These are phyloP conservation scores for Euphydryas editha DNA, from an alignment of 2,888 invertebrate species.

Conservation along the genomic window DNA sequence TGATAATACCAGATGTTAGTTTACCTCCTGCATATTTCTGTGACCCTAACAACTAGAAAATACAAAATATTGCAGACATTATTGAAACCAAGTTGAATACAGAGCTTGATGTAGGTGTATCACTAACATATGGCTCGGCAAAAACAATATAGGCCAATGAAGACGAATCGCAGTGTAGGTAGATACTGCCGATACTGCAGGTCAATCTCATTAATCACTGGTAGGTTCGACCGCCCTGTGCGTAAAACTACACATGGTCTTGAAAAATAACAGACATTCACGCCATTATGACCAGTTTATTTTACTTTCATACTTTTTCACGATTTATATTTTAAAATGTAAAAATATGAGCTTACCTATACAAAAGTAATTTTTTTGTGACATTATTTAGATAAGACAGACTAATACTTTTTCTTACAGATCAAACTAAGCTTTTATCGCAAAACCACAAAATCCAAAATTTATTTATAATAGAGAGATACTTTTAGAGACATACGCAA, in stretches of 20 bases:
- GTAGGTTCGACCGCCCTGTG: slow-evolving; percentile 43
- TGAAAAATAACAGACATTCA: background rate
- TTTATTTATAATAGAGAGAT: too few species aligned
- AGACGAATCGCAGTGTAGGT: slow-evolving; percentile 50
- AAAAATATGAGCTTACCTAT: background rate
- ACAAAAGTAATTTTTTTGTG: background rate
- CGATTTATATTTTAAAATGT: background rate
- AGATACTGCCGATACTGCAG: slow-evolving; percentile 41
- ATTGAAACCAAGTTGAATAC: background rate
- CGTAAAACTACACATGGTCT: slow-evolving; percentile 31
- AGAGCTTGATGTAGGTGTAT: slow-evolving; percentile 6
- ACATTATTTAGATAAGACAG: too few species aligned
- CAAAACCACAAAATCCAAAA: too few species aligned
- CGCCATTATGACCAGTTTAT: background rate
- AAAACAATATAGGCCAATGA: slow-evolving; percentile 57
- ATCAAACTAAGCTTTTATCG: too few species aligned
- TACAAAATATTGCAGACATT: background rate
- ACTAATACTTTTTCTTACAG: too few species aligned
- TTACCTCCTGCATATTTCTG: background rate
- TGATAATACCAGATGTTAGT: background rate
- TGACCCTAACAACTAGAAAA: background rate
- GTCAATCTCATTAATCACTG: slow-evolving; percentile 44
- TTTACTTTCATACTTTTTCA: background rate
- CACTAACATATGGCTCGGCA: slow-evolving; percentile 30
- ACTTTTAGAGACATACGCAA: too few species aligned